Percentiles rank a stretch among this genome's conserved stretches.
phyloP scores from a whole-genome alignment of 1,140 invertebrate species.

The Stenopsyche tienmushanensis region DNA sequence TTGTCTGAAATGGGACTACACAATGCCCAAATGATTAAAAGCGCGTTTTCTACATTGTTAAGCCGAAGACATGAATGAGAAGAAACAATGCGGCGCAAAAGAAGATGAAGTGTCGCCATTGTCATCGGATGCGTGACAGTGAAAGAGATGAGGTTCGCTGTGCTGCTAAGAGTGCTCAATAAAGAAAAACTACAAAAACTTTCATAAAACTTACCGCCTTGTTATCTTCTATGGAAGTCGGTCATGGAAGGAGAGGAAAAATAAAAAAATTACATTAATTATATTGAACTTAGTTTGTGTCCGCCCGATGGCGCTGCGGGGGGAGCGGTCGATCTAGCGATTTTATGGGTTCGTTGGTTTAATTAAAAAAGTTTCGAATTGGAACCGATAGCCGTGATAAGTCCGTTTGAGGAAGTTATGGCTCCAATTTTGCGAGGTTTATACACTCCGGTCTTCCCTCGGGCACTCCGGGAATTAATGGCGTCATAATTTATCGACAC shows the following conservation, averaged over 20 bases:
- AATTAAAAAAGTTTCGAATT: constrained; percentile 19
- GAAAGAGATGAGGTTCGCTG: not conserved
- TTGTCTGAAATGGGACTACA: not conserved
- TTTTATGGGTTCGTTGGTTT: constrained; percentile 4
- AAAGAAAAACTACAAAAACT: not conserved
- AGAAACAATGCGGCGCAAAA: constrained; percentile 24
- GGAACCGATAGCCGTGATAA: not conserved
- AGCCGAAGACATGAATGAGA: constrained; percentile 12
- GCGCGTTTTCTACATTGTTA: not conserved
- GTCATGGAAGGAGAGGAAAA: not conserved
- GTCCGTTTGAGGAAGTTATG: not conserved
- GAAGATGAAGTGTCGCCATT: constrained; percentile 1
- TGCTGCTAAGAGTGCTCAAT: constrained; percentile 2
- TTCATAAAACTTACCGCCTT: constrained; percentile 30
- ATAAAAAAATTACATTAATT: constrained; percentile 19
- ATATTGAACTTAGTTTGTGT: not conserved
- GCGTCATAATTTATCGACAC: no score
- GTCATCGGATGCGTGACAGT: constrained; percentile 13
- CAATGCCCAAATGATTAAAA: not conserved
- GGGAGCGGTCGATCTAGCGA: not conserved
- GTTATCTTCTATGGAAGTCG: constrained; percentile 31
- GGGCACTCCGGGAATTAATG: no score
- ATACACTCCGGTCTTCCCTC: not conserved
- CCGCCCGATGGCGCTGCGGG: not conserved
- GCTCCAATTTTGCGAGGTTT: not conserved